Evolutionary conservation across 2,113 vertebrate species (phyloP).

Genomic region (Odobenus rosmarus): DNA sequence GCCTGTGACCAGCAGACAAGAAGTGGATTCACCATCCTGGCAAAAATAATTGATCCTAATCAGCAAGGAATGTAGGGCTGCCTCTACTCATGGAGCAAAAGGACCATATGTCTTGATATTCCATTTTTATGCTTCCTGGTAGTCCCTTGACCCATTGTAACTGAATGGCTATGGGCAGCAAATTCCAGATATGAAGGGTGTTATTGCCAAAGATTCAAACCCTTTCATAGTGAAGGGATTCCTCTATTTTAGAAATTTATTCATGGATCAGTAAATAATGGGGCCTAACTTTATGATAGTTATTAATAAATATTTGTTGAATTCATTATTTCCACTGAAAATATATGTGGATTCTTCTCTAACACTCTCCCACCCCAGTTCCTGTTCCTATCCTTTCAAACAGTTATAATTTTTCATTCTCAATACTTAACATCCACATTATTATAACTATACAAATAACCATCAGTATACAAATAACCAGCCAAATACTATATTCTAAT

Average conservation of each 20-base stretch:
- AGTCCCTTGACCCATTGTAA: background rate
- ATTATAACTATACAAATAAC: background rate
- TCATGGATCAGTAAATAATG: background rate
- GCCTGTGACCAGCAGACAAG: background rate
- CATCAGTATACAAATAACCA: background rate
- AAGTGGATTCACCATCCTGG: background rate
- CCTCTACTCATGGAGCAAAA: background rate
- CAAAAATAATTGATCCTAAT: background rate
- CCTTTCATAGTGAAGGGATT: background rate
- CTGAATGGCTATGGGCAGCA: background rate
- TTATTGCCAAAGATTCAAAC: background rate
- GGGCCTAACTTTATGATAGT: background rate
- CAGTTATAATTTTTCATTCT: background rate
- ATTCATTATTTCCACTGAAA: background rate
- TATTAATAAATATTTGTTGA: background rate
- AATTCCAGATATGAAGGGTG: background rate
- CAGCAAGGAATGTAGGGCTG: background rate
- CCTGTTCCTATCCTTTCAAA: background rate
- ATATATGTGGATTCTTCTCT: background rate
- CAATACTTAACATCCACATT: background rate
- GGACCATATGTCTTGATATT: background rate
- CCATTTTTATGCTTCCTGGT: background rate
- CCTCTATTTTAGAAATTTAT: background rate
- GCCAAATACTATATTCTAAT: background rate
- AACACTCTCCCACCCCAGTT: background rate